phyloP scores from a whole-genome alignment of 2,888 invertebrate species.

The Pogonocherus hispidulus region DNA sequence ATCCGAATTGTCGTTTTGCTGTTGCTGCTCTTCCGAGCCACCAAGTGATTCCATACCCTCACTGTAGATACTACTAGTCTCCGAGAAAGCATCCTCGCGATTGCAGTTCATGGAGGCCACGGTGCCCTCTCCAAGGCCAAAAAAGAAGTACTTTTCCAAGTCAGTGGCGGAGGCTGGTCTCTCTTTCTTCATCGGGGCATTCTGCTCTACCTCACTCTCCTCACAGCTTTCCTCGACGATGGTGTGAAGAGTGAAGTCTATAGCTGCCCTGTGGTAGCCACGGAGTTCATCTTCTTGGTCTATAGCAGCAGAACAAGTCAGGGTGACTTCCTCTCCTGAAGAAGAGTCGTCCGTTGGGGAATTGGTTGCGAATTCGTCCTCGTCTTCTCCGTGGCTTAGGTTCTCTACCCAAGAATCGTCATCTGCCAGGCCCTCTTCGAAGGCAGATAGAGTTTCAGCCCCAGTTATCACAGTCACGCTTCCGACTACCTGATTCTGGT shows the following conservation, averaged over 20 bases:
- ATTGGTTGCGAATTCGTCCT: slow-evolving; percentile 68
- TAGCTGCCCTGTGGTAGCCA: slow-evolving; percentile 85
- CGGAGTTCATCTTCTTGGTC: slow-evolving; percentile 87
- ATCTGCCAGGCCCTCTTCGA: slow-evolving; percentile 90
- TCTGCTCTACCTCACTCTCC: slow-evolving; percentile 87
- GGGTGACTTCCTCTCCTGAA: slow-evolving; percentile 77
- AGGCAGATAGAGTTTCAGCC: slow-evolving; percentile 78
- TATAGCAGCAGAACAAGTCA: slow-evolving; percentile 70
- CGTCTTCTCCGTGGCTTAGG: slow-evolving; percentile 80
- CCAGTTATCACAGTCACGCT: slow-evolving; percentile 81
- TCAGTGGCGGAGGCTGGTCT: slow-evolving; percentile 85
- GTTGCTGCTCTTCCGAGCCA: slow-evolving; percentile 69
- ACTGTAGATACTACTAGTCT: slow-evolving; percentile 89
- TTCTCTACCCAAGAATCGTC: slow-evolving; percentile 95
- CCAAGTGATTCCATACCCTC: slow-evolving; percentile 84
- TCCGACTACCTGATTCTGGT: slow-evolving; percentile 61
- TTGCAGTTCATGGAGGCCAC: slow-evolving; percentile 70
- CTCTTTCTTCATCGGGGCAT: slow-evolving; percentile 71
- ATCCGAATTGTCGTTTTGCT: slow-evolving; percentile 68
- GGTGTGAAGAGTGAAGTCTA: slow-evolving; percentile 92
- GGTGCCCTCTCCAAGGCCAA: slow-evolving; percentile 80
- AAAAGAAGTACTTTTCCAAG: slow-evolving; percentile 92
- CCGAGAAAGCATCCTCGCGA: slow-evolving; percentile 79
- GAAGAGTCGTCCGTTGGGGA: slow-evolving; percentile 77
- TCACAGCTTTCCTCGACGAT: slow-evolving; percentile 96